These are phyloP conservation scores for Gobio occitaniae DNA, from an alignment of 2,797 vertebrate species.

Conservation along the genomic window DNA sequence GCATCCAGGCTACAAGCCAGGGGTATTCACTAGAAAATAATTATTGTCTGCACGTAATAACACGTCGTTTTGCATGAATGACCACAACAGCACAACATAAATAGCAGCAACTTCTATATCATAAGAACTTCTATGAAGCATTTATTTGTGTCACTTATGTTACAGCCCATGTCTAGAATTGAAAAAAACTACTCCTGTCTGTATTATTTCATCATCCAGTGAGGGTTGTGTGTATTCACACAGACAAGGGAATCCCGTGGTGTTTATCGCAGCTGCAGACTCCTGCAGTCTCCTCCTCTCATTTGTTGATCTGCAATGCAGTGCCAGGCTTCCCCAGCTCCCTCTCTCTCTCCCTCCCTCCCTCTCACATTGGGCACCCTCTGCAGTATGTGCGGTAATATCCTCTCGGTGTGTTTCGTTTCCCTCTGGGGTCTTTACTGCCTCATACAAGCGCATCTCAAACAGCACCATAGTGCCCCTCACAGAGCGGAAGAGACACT, in stretches of 20 bases:
- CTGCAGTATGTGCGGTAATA: conserved; percentile 39
- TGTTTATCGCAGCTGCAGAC: conserved; percentile 55
- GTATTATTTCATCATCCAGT: neutral
- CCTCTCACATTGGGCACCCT: neutral
- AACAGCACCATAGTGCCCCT: conserved; percentile 59
- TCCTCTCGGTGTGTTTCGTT: conserved; percentile 1
- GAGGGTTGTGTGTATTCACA: neutral
- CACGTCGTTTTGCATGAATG: neutral
- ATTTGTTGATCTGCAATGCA: conserved; percentile 65
- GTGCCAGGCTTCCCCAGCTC: conserved; percentile 44
- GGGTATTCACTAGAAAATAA: neutral
- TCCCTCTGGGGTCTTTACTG: neutral
- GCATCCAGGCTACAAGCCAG: too few species aligned
- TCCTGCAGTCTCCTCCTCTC: conserved; percentile 20
- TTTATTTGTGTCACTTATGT: neutral
- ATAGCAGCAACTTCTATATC: neutral
- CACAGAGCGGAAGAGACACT: conserved; percentile 40
- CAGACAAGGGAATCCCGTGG: conserved; percentile 34
- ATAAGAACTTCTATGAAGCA: neutral
- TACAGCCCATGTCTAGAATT: neutral
- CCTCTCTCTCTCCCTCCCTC: neutral
- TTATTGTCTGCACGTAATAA: neutral
- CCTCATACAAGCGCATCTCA: neutral
- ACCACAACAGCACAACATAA: neutral
- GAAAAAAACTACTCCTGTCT: neutral